These are phyloP conservation scores for Netelia virgata DNA, from an alignment of 2,888 invertebrate genomes.

Conservation along the genomic window DNA sequence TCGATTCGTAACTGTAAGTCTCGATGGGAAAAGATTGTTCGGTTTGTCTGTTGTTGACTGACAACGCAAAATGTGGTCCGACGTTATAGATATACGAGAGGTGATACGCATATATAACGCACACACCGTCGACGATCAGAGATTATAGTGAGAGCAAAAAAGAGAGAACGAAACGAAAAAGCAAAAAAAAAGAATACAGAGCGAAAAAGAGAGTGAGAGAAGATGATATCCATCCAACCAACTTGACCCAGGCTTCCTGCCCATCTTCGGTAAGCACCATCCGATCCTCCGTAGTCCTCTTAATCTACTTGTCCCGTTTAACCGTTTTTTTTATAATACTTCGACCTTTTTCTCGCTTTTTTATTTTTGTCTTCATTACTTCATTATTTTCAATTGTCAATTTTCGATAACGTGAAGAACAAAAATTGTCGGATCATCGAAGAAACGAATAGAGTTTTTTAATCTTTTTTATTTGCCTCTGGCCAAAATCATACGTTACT, in stretches of 20 bases:
- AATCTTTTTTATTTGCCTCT: slow-evolving; percentile 7
- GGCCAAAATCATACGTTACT: slow-evolving; percentile 19
- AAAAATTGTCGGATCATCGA: slow-evolving; percentile 8
- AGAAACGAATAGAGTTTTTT: neutral
- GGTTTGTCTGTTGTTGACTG: too few relatives aligned
- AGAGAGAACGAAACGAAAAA: slow-evolving; percentile 69
- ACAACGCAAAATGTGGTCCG: too few relatives aligned
- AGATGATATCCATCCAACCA: slow-evolving; percentile 83
- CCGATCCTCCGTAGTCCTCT: slow-evolving; percentile 84
- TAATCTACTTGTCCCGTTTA: slow-evolving; percentile 84
- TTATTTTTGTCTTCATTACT: slow-evolving; percentile 54
- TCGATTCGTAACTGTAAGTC: too few relatives aligned
- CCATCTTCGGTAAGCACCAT: slow-evolving; percentile 85
- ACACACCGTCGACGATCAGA: slow-evolving; percentile 50
- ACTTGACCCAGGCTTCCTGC: slow-evolving; percentile 85
- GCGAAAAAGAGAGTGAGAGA: slow-evolving; percentile 75
- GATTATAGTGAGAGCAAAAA: slow-evolving; percentile 59
- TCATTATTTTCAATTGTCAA: slow-evolving; percentile 2
- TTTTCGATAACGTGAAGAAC: slow-evolving; percentile 14
- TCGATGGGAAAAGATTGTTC: too few relatives aligned
- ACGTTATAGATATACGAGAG: slow-evolving; percentile 60
- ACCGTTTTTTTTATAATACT: slow-evolving; percentile 73
- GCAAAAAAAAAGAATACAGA: slow-evolving; percentile 64
- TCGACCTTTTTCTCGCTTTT: slow-evolving; percentile 69
- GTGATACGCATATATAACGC: neutral